These are phyloP conservation scores for Sebastes diaconus DNA, from an alignment of 2,797 vertebrate species.

Conservation along the genomic window DNA sequence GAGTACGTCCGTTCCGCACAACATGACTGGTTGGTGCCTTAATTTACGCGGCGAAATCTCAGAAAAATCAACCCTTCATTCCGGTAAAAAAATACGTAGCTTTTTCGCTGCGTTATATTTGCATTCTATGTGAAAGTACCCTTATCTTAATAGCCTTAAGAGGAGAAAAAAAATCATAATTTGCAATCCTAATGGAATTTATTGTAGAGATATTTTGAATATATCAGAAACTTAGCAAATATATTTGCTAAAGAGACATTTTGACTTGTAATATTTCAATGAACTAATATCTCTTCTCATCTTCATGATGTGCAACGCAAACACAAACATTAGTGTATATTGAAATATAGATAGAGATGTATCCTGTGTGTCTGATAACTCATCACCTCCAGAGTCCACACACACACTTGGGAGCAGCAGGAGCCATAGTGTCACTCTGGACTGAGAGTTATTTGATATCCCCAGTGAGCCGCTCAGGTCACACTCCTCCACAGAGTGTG, in stretches of 20 bases:
- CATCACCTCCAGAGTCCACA: conserved; percentile 21
- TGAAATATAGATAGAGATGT: conserved; percentile 31
- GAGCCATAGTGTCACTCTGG: conserved; percentile 39
- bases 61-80: too few relatives aligned
- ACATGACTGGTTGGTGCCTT: too few relatives aligned
- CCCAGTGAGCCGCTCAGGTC: conserved; percentile 59
- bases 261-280: neutral
- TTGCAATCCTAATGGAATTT: neutral
- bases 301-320: neutral
- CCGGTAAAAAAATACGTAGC: fast-evolving
- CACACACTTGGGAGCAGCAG: conserved; percentile 39
- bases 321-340: conserved; percentile 27
- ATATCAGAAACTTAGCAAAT: neutral
- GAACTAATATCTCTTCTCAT: neutral
- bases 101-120: fast-evolving
- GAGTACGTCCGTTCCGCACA: fast-evolving
- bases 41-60: too few relatives aligned
- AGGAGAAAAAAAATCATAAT: neutral
- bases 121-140: too few relatives aligned
- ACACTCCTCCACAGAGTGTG: conserved; percentile 26
- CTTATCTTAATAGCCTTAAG: too few relatives aligned
- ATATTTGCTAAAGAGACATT: neutral
- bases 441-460: conserved; percentile 43
- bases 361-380: conserved; percentile 28
- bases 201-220: neutral